phyloP scores from a whole-genome alignment of 2,113 vertebrate genomes.

The Carlito syrichta region DNA sequence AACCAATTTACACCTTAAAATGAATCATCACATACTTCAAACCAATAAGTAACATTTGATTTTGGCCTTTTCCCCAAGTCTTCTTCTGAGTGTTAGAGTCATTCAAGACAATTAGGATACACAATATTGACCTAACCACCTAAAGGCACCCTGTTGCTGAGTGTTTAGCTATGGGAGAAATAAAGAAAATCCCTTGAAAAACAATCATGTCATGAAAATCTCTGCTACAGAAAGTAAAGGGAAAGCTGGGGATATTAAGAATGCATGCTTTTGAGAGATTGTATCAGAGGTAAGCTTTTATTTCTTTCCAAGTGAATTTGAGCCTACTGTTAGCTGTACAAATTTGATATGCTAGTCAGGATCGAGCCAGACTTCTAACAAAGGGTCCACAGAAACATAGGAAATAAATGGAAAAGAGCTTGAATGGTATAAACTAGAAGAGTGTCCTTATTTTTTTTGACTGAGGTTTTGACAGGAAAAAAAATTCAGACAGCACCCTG shows the following conservation, averaged over 20 bases:
- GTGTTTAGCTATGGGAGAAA: neutral
- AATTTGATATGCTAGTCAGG: neutral
- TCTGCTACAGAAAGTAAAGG: neutral
- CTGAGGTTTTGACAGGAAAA: neutral
- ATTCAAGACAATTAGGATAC: neutral
- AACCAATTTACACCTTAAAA: neutral
- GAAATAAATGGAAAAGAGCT: neutral
- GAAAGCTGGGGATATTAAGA: neutral
- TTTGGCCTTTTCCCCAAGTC: neutral
- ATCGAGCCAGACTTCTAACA: neutral
- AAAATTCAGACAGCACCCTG: neutral
- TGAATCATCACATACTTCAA: neutral
- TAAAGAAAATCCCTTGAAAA: neutral
- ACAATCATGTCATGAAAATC: too few species aligned
- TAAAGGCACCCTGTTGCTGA: neutral
- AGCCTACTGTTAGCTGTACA: neutral
- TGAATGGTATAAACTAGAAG: neutral
- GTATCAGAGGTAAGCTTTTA: neutral
- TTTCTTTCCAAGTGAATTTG: neutral
- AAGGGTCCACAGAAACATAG: too few species aligned
- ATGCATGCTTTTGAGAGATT: neutral
- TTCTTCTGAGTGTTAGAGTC: neutral
- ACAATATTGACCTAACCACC: neutral
- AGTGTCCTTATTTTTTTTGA: neutral
- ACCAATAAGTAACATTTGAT: neutral